Conservation (phyloP, 2,113 vertebrate genomes). For the Motacilla tschutschensis region DNA sequence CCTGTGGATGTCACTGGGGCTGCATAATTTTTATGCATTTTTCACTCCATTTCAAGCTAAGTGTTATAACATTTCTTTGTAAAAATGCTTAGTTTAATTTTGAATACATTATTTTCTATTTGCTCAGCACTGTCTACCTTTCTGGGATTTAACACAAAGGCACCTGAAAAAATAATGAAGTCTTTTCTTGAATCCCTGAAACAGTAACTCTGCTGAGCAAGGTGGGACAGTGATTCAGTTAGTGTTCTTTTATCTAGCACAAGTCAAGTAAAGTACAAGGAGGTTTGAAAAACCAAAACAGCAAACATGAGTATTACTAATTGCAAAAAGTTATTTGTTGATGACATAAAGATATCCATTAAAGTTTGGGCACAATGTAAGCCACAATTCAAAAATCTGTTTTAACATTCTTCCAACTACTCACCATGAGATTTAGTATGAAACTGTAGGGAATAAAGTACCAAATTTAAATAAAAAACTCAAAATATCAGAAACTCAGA, state of each 20-base stretch:
- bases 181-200: not conserved
- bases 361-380: not conserved
- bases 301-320: not conserved
- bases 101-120: conserved; percentile 20
- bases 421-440: not conserved
- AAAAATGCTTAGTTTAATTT: conserved; percentile 12
- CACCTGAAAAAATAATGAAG: not conserved
- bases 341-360: not conserved
- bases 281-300: not conserved
- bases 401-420: not conserved
- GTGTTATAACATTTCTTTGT: not conserved
- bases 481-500: not conserved
- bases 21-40: not conserved
- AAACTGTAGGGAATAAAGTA: not conserved
- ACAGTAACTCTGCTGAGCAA: not conserved
- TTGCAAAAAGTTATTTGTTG: not conserved
- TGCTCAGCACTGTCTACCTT: conserved; percentile 2
- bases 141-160: conserved; percentile 15
- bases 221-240: not conserved
- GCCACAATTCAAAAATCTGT: not conserved
- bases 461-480: not conserved
- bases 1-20: not conserved
- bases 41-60: not conserved
- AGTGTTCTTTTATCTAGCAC: not conserved
- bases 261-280: not conserved